Evolutionary conservation across 1,140 invertebrate species (phyloP).

Genomic region (Lepidotrigona ventralis): DNA sequence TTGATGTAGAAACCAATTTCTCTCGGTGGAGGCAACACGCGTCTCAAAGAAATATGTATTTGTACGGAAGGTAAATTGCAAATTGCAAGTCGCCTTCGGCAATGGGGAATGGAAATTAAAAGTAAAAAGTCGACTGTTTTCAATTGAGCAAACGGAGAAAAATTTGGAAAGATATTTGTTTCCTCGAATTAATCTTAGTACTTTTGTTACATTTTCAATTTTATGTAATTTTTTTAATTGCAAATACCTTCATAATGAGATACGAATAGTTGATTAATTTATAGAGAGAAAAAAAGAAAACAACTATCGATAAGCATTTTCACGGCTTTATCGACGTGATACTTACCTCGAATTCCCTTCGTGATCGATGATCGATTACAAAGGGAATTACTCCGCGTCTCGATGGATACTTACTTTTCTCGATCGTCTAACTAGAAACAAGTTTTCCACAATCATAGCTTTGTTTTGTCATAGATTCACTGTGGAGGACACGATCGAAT

Average conservation of each 20-base stretch:
- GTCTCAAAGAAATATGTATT: not conserved
- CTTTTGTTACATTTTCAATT: too few relatives aligned
- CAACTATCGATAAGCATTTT: not conserved
- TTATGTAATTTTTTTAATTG: not conserved
- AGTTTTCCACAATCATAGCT: not conserved
- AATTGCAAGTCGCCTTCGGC: not conserved
- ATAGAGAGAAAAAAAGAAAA: not conserved
- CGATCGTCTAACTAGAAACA: not conserved
- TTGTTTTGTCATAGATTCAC: accelerated
- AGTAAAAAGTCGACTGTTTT: not conserved
- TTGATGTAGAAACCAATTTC: not conserved
- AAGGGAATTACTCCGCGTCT: too few relatives aligned
- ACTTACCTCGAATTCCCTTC: slow-evolving; percentile 16
- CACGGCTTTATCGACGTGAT: not conserved
- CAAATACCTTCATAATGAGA: not conserved
- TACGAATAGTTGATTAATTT: not conserved
- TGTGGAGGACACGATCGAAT: not conserved
- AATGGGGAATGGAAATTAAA: not conserved
- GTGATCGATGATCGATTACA: slow-evolving; percentile 1
- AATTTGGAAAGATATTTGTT: too few relatives aligned
- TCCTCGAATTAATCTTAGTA: not conserved
- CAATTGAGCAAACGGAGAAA: not conserved
- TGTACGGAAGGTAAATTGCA: not conserved
- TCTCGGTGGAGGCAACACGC: not conserved
- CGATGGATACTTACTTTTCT: not conserved